Evolutionary conservation across 2,888 invertebrate genomes (phyloP).

Genomic region (Lasius fuliginosus): DNA sequence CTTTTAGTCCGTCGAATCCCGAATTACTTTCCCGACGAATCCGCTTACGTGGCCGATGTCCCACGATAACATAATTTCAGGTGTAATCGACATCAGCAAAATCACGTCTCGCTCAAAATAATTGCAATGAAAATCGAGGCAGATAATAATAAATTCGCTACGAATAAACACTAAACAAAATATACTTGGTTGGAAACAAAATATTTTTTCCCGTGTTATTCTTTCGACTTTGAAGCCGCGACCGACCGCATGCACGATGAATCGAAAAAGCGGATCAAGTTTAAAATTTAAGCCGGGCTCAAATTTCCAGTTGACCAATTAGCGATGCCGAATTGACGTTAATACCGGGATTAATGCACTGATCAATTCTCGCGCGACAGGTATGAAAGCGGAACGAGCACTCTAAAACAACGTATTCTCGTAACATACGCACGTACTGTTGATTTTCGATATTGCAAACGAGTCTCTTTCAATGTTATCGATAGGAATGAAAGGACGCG

Average conservation of each 20-base stretch:
- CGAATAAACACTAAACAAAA: conserved; percentile 43
- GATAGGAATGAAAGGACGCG: conserved; percentile 44
- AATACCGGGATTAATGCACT: conserved; percentile 72
- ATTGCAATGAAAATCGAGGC: conserved; percentile 24
- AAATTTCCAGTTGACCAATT: conserved; percentile 72
- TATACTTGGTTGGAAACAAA: conserved; percentile 38
- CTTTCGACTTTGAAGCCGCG: conserved; percentile 58
- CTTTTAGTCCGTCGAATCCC: conserved; percentile 3
- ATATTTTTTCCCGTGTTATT: conserved; percentile 58
- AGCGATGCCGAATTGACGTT: conserved; percentile 65
- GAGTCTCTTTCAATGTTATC: conserved; percentile 59
- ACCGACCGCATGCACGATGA: conserved; percentile 26
- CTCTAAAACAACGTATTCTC: conserved; percentile 53
- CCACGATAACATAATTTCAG: conserved; percentile 16
- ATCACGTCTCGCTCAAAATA: conserved; percentile 11
- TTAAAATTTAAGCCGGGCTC: conserved; percentile 67
- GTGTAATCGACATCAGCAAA: conserved; percentile 32
- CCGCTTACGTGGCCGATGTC: background rate
- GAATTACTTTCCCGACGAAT: background rate
- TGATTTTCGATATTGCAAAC: conserved; percentile 61
- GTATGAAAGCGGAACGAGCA: conserved; percentile 57
- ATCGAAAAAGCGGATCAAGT: conserved; percentile 60
- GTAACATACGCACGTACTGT: conserved; percentile 39
- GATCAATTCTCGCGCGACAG: conserved; percentile 69
- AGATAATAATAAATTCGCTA: conserved; percentile 33